Conservation (phyloP, 1,140 invertebrate species). For the Cyphomyrmex costatus region DNA sequence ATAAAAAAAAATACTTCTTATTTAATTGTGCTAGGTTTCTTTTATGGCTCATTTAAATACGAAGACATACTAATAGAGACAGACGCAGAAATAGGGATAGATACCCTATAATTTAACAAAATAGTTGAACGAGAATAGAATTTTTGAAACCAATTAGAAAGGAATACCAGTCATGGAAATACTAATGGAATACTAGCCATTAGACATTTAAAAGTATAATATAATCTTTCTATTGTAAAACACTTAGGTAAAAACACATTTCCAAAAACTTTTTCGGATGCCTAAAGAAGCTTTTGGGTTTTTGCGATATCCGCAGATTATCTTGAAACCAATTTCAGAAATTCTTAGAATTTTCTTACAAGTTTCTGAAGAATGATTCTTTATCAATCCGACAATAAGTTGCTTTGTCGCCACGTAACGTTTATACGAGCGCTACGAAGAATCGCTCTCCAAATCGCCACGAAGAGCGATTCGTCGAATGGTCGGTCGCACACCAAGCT, state of each 20-base stretch:
- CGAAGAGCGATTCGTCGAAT: not conserved
- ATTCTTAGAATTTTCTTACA: conserved; percentile 18
- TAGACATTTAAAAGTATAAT: not conserved
- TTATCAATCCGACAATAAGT: conserved; percentile 58
- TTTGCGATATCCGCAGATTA: not conserved
- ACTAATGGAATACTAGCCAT: too few species aligned
- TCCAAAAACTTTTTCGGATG: not conserved
- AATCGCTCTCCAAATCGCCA: conserved; percentile 17
- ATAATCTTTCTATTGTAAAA: conserved; percentile 1
- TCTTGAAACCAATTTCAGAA: conserved; percentile 8
- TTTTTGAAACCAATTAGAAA: conserved; percentile 4
- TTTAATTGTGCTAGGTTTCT: too few species aligned
- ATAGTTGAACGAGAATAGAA: not conserved
- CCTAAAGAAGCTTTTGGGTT: not conserved
- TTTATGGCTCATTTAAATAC: too few species aligned
- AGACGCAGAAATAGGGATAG: too few species aligned
- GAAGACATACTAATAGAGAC: too few species aligned
- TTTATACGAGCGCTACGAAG: not conserved
- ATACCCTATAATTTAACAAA: too few species aligned
- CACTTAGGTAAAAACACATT: too few species aligned
- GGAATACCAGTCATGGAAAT: too few species aligned
- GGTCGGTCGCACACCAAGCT: not conserved
- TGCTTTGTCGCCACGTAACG: conserved; percentile 42
- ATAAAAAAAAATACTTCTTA: too few species aligned
- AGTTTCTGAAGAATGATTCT: conserved; percentile 35